A percentile compares a stretch with the other conserved stretches of the same genome.
Conservation (phyloP, 2,113 vertebrate species). For the Murina feae region DNA sequence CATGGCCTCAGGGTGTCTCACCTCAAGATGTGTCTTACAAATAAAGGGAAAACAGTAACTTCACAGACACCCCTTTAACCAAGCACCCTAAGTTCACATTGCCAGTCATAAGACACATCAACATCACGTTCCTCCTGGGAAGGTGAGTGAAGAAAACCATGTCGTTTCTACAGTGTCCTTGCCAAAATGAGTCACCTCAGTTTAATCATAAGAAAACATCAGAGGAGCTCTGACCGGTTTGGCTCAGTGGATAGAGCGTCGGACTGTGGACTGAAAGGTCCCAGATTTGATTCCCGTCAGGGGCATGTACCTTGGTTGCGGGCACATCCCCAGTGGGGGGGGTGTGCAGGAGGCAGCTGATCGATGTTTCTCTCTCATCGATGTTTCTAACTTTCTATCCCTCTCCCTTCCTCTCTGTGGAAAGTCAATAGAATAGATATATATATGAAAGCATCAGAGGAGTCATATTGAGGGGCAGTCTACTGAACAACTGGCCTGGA, state of each 20-base stretch:
- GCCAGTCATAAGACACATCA: background rate
- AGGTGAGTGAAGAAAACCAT: background rate
- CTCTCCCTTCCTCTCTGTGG: too few species aligned
- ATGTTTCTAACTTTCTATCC: too few species aligned
- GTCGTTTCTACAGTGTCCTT: background rate
- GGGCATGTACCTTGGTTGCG: too few species aligned
- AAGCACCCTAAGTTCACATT: background rate
- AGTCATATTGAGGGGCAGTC: background rate
- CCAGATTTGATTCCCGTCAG: too few species aligned
- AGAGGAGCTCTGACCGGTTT: too few species aligned
- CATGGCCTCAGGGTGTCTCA: background rate
- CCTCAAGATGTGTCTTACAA: background rate
- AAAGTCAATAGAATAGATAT: too few species aligned
- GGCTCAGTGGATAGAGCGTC: too few species aligned
- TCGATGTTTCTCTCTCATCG: too few species aligned
- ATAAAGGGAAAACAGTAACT: background rate
- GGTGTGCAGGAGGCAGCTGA: too few species aligned
- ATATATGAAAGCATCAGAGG: background rate
- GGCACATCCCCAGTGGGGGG: too few species aligned
- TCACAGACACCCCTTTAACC: background rate
- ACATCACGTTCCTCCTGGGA: background rate
- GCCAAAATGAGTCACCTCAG: background rate
- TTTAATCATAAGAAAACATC: constrained; percentile 2
- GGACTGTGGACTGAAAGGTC: too few species aligned
- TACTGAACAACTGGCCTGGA: background rate